Evolutionary conservation across 53 echinoderm and acorn worm genomes (phyloP), one percentile per base, ranked within the genome.

Genomic region (Echinometra lucunter): DNA sequence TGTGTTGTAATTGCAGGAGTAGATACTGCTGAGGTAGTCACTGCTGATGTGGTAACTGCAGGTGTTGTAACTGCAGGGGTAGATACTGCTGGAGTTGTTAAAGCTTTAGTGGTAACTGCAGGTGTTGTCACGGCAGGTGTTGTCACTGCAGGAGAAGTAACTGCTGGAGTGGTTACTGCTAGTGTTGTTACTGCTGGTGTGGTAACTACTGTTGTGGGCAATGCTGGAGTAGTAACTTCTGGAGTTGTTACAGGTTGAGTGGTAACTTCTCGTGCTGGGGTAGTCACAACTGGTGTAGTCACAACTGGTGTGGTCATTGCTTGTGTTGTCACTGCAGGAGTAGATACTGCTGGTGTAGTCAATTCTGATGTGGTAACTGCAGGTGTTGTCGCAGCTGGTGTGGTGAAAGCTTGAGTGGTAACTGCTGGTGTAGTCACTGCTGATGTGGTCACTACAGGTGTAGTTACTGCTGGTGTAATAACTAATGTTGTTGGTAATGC

Each of bases 301-400:
- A 92, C 70, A 17, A 12, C 74, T 30, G 74, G 57, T 75, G 95
- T 82, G 28, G 93, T 95, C 1, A 92, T 70, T 47, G 45, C 88
- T 40, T 58, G 57, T 63, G 92, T 82, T 6, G 91, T 91, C 1
- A 74, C 92, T 44, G 16, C 32, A 25, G 3, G 88, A 2, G 96
- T 96, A 32, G 96, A 83, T 25, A 90, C 66, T 55, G 70, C 95
- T 45, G 58, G 57, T 25, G 95, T 95, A 28, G 93, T 93, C 6
- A 89, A 44, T 6, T n/a, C 17, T 42, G 93, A 35, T 34, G 94
- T 88, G 12, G 89, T 94, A 19, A 30, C 45, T 16, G 67, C 63
- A 18, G 44, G n/a, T 38, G 94, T 89, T 0, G 95, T 95, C 16
- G 55, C 89, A 15, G 88, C 49, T 70, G 90, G 95, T 72, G 89